Base-by-base conservation (phyloP, 1,140 invertebrate species). In the Musca vetustissima region DNA sequence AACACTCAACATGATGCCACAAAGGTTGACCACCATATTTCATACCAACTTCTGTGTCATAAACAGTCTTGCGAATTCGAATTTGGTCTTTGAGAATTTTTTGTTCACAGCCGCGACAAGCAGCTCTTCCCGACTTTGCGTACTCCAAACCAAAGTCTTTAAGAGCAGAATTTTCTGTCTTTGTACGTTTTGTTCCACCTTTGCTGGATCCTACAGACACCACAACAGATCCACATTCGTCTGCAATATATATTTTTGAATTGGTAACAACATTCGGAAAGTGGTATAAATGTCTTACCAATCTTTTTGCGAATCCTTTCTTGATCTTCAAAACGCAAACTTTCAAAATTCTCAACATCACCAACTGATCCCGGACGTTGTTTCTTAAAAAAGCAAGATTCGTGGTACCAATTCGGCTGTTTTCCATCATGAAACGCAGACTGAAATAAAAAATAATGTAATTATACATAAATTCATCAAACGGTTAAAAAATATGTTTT, bases 1-100 rank as follows among this genome's bases (percentile, higher is more conserved):
- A 99, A 83, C 97, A 99, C 70, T 94, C 91, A 11, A 96, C 83
- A 85, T 99, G 97, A 83, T 97, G 89, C 96, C 96, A 98, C 24
- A 89, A 82, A 71, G 92, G 88, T 72, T 91, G 84, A 0, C 91
- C 92, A 15, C 94, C 94, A 85, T 90, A 96, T 80, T 89, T 90
- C 73, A 85, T 87, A 0, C 90, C 93, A 52, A 91, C 84, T 72
- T 94, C 91, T 70, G 89, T 91, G 65, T 95, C 91, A 85, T 86
- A 96, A 74, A 96, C 94, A 74, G 92, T 93, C 83, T 96, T 97
- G 8, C 91, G 89, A 69, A 98, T 86, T 50, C 96, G 86, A 25
- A 97, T 82, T 78, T 91, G 90, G 78, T 87, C 89, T 87, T 96
- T 97, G 22, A 88, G 83, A 76, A 99, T 98, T 77, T 91, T 94